Evolutionary conservation across 2,888 invertebrate species (phyloP), one percentile per base, ranked within the genome.

Genomic region (Apomyelois bistriatella): DNA sequence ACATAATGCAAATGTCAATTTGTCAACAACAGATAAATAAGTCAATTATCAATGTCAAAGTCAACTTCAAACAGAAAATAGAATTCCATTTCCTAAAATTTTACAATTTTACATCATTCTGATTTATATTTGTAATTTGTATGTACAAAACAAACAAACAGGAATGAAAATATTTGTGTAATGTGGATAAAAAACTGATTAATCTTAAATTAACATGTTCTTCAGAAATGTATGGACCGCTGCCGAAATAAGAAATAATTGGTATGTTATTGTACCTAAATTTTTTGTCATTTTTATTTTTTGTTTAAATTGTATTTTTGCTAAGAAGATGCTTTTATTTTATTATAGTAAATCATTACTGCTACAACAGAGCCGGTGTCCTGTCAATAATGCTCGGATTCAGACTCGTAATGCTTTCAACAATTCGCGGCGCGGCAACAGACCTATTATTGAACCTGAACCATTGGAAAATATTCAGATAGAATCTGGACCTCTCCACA

Each of bases 401-500:
- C 81, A 80, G 55, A 49, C 77, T 38, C 81, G 86, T 17, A 82
- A 72, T 56, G 76, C 85, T n/a, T 77, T 87, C 55, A 85, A 85
- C 59, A 85, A 77, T 56, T 62, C 80, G 1, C 68, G 82, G 13
- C 77, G 79, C 12, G 64, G 73, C 17, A 60, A 60, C 1, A 72
- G 76, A 13, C 68, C 76, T 0, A 59, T 40, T 35, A 60, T 74
- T 17, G 76, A 83, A 49, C 73, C 79, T 3, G 85, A 86, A 55
- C 86, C 87, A 1, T 56, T 92, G 53, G 85, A 90, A 58, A 74
- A 85, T 61, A 62, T 86, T 53, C 74, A 79, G 51, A 66, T 89
- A 41, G 86, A 90, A 58, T 65, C 84, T 16, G 86, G 86, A 13
- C 86, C 91, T 48, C 66, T 92, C 54, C 70, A 82, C 50, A 62